Evolutionary conservation across 2,113 vertebrate species (phyloP), one percentile per base, ranked within the genome.

Genomic region (Campylomormyrus numenius): DNA sequence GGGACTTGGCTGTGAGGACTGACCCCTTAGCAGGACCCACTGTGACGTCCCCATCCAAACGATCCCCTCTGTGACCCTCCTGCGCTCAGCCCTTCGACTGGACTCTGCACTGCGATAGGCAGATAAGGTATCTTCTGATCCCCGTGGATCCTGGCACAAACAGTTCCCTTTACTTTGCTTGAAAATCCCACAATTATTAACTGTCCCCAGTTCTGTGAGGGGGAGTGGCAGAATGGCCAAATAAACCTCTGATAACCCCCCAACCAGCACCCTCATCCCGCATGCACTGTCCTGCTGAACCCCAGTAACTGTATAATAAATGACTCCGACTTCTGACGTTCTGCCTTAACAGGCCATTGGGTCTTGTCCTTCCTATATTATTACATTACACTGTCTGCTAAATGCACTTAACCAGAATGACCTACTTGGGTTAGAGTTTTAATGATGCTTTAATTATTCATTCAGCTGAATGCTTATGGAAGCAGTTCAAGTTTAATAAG

Each of bases 121-220:
- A 90, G 89, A 90, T 90, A 90, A 90, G 85, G 86, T 90, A 90
- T n/a, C 27, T 42, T 70, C 56, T 87, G 89, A 87, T 50, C 13
- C 42, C 83, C 17, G 24, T 42, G 21, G 80, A 89, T 62, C 13
- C 77, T 85, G 83, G 89, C 42, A 90, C 58, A 74, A 90, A 89
- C 52, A 85, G 58, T 74, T 89, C 70, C 53, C 39, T 70, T 70
- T 11, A 17, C 42, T 86, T 53, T 39, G 42, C 27, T 90, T 49
- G 46, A 90, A 56, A 90, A 86, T 66, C 53, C 13, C 58, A 50
- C 53, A 90, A 90, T 90, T 70, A 87, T 90, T 90, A 90, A 90
- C 88, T 49, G 24, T 21, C 39, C 89, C 50, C 89, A 45, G 50
- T 49, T 19, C 88, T 56, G 6, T 17, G 80, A 39, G 45, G 45